Conservation (phyloP, 2,888 invertebrate species). For the Melanchra persicariae region DNA sequence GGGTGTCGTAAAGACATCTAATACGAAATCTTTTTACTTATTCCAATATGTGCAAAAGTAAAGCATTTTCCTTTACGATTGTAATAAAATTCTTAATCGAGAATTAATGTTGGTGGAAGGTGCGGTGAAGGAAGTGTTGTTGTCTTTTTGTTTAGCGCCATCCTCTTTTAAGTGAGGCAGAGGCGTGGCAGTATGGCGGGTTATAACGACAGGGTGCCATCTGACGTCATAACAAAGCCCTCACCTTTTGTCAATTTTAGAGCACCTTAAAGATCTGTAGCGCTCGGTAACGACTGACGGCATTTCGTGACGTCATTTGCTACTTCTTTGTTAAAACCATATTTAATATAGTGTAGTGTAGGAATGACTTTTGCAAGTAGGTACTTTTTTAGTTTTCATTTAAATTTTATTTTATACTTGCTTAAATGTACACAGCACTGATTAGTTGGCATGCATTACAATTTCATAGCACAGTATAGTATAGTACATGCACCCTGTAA, state of each 20-base stretch:
- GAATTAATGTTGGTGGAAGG: slow-evolving; percentile 77
- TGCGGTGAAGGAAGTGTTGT: slow-evolving; percentile 56
- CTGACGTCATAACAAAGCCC: slow-evolving; percentile 56
- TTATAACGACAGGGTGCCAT: slow-evolving; percentile 60
- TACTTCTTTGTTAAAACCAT: slow-evolving; percentile 12
- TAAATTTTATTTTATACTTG: no score
- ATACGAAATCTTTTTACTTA: slow-evolving; percentile 84
- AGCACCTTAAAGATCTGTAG: slow-evolving; percentile 58
- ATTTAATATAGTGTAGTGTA: slow-evolving; percentile 27
- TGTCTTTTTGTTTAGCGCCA: slow-evolving; percentile 56
- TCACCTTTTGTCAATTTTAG: slow-evolving; percentile 62
- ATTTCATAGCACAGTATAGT: no score
- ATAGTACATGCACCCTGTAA: no score
- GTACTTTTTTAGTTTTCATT: not conserved
- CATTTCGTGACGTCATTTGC: slow-evolving; percentile 44
- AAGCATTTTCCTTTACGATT: slow-evolving; percentile 74
- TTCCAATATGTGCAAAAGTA: slow-evolving; percentile 81
- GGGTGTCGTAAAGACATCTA: slow-evolving; percentile 82
- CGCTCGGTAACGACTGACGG: slow-evolving; percentile 53
- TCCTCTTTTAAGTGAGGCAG: slow-evolving; percentile 55
- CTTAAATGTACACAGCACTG: no score
- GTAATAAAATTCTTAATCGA: slow-evolving; percentile 83
- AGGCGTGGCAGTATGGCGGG: slow-evolving; percentile 55
- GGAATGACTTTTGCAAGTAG: not conserved
- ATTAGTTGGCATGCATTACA: no score